Evolutionary conservation across 1,140 invertebrate genomes (phyloP).

Genomic region (Neodiprion pinetum): DNA sequence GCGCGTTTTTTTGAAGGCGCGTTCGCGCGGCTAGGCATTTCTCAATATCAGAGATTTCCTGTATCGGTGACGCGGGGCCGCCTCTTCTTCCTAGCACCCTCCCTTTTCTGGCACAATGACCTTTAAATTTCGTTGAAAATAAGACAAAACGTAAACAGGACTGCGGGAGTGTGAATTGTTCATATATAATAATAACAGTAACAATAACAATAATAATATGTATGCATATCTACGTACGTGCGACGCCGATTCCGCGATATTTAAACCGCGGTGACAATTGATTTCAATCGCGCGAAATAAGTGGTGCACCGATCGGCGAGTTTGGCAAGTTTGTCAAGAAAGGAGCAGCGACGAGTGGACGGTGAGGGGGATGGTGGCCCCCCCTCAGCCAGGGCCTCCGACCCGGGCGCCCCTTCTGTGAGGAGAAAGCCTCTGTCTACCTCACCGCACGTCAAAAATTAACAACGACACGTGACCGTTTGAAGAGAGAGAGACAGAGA

Average conservation of each 20-base stretch:
- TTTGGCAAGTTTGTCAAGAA: too few species aligned
- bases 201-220: too few species aligned
- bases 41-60: too few species aligned
- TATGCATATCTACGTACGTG: too few species aligned
- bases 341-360: slow-evolving; percentile 5
- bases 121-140: slow-evolving; percentile 39
- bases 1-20: too few species aligned
- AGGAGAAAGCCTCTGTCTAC: slow-evolving; percentile 35
- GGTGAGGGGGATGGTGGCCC: slow-evolving; percentile 46
- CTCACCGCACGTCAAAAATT: slow-evolving; percentile 38
- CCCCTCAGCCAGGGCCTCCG: slow-evolving; percentile 42
- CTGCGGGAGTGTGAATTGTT: too few species aligned
- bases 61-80: too few species aligned
- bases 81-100: too few species aligned
- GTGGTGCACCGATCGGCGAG: neutral
- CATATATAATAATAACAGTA: too few species aligned
- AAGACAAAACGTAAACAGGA: neutral
- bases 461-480: neutral
- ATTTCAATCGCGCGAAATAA: neutral
- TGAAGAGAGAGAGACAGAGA: neutral
- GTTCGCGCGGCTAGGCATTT: too few species aligned
- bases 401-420: slow-evolving; percentile 46
- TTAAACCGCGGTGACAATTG: neutral
- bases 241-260: too few species aligned
- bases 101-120: slow-evolving; percentile 32